Evolutionary conservation across 2,113 vertebrate genomes (phyloP), one percentile per base, ranked within the genome.

Genomic region (Sinosuthora webbiana): DNA sequence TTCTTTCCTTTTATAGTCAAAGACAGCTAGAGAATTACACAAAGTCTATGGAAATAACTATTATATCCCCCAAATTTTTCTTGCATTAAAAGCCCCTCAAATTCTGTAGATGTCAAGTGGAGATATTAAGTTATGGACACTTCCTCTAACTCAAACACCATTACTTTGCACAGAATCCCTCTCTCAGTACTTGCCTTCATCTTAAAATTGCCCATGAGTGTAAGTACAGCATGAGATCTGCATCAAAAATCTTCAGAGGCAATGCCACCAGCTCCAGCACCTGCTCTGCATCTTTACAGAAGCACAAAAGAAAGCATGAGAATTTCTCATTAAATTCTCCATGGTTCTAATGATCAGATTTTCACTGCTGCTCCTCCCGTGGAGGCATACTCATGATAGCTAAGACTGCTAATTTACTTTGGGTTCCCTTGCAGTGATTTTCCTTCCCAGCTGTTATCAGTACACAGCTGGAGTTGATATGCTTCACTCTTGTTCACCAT

Each of bases 391-490:
- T 77, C 44, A 17, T 0, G 0, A 56, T 13, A 85, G 39, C 47
- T 37, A 77, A 67, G 59, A 20, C 49, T 56, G 79, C 67, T 88
- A 69, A 84, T 90, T 94, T 88, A 79, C 83, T 87, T 57, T 83
- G 84, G 73, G 83, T 67, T 93, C 64, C 33, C 64, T 68, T 64
- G 73, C 73, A 87, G 82, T 68, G 71, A 89, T 92, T 95, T 93
- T 90, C 88, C 76, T 88, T 77, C 83, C 85, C 88, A 89, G 82
- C 85, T 94, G 75, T 83, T 94, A 94, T 88, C 93, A 62, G 79
- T 30, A 67, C 59, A 81, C 93, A 96, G 94, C 93, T 97, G 95
- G 88, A 94, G 83, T 78, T 92, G 90, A 96, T 96, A 92, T 78
- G 60, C 41, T 90, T 83, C 75, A 52, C 56, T 92, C 90, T 81